Evolutionary conservation across 2,888 invertebrate species (phyloP).

Genomic region (Lymantria dispar): DNA sequence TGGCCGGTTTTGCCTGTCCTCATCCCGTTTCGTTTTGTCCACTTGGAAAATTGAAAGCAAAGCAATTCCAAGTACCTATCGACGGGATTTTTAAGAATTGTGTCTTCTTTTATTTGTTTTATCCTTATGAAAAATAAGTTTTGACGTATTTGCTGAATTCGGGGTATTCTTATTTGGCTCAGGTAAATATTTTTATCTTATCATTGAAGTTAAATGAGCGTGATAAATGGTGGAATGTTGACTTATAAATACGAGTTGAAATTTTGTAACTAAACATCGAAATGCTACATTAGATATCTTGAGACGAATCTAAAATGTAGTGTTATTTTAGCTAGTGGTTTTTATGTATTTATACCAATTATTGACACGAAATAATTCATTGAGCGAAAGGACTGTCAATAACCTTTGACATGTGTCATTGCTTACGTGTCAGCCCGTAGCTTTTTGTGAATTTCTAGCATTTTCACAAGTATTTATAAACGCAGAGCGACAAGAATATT

Average conservation of each 20-base stretch:
- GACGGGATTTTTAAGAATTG: not conserved
- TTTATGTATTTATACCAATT: not conserved
- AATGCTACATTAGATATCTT: not conserved
- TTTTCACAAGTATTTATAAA: slow-evolving; percentile 7
- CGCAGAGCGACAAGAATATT: not conserved
- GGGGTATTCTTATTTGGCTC: slow-evolving; percentile 6
- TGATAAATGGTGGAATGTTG: slow-evolving; percentile 18
- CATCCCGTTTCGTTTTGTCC: slow-evolving; percentile 9
- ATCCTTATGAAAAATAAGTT: not conserved
- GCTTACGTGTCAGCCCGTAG: slow-evolving; percentile 77
- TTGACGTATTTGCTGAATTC: not conserved
- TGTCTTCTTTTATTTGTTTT: not conserved
- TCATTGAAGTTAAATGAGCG: slow-evolving; percentile 7
- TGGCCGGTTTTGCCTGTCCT: not conserved
- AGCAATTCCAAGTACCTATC: slow-evolving; percentile 2
- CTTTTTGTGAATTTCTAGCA: slow-evolving; percentile 47
- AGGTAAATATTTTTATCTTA: slow-evolving; percentile 30
- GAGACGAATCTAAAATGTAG: not conserved
- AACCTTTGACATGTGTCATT: slow-evolving; percentile 83
- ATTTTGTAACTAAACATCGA: not conserved
- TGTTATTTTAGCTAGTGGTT: not conserved
- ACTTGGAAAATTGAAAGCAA: slow-evolving; percentile 18
- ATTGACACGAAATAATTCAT: slow-evolving; percentile 10
- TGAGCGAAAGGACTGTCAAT: slow-evolving; percentile 68
- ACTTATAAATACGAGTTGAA: slow-evolving; percentile 3